Evolutionary conservation across 2,797 vertebrate species (phyloP).

Genomic region (Sebastes oblongus): DNA sequence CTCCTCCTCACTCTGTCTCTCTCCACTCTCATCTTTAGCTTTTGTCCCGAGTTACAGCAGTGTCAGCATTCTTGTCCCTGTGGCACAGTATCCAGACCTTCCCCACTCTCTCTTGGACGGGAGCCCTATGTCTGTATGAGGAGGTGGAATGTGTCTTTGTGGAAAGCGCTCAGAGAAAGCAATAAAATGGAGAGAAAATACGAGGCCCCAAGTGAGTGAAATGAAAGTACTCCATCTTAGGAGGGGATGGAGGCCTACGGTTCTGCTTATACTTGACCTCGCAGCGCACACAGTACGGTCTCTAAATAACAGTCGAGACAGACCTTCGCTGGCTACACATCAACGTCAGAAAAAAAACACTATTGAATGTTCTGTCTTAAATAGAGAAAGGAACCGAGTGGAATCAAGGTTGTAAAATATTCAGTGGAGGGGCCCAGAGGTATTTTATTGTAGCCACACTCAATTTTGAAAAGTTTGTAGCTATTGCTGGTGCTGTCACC

Average conservation of each 20-base stretch:
- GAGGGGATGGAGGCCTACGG: slow-evolving; percentile 61
- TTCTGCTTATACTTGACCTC: slow-evolving; percentile 74
- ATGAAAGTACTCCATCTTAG: slow-evolving; percentile 80
- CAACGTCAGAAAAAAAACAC: slow-evolving; percentile 13
- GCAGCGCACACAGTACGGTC: slow-evolving; percentile 56
- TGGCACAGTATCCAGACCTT: slow-evolving; percentile 69
- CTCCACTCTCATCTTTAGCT: slow-evolving; percentile 55
- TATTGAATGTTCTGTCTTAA: slow-evolving; percentile 38
- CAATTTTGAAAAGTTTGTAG: slow-evolving; percentile 43
- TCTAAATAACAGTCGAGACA: slow-evolving; percentile 66
- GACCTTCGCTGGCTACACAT: slow-evolving; percentile 47
- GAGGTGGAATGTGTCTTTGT: slow-evolving; percentile 78
- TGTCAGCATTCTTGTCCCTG: slow-evolving; percentile 76
- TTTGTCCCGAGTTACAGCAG: slow-evolving; percentile 68
- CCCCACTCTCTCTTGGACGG: slow-evolving; percentile 60
- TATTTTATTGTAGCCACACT: slow-evolving; percentile 50
- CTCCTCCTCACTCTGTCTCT: slow-evolving; percentile 33
- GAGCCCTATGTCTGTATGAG: slow-evolving; percentile 65
- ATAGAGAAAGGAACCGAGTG: slow-evolving; percentile 37
- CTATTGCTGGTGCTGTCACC: slow-evolving; percentile 47
- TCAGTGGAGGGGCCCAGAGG: slow-evolving; percentile 42
- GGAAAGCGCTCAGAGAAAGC: slow-evolving; percentile 72
- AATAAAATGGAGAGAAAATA: slow-evolving; percentile 80
- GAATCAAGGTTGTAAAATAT: slow-evolving; percentile 64
- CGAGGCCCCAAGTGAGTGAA: slow-evolving; percentile 74